Conservation (phyloP, 2,888 invertebrate species). For the Agrotis ipsilon region DNA sequence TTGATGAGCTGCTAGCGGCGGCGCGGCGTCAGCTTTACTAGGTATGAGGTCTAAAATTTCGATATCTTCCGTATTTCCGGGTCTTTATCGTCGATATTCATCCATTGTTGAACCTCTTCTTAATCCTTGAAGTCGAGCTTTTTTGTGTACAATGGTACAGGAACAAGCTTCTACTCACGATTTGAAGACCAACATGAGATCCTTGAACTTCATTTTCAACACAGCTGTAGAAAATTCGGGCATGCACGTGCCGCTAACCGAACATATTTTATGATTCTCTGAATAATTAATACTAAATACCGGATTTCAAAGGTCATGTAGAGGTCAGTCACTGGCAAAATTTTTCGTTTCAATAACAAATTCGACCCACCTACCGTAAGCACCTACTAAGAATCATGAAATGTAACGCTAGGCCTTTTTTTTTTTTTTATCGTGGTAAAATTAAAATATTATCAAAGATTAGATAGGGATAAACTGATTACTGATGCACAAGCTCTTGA, state of each 20-base stretch:
- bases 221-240: background rate
- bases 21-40: too few species aligned
- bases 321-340: conserved; percentile 8
- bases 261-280: conserved; percentile 28
- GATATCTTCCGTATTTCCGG: too few species aligned
- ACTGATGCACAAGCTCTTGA: too few species aligned
- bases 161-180: too few species aligned
- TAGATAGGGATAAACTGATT: too few species aligned
- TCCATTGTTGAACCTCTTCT: too few species aligned
- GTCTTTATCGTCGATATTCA: too few species aligned
- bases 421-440: too few species aligned
- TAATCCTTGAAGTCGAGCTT: too few species aligned
- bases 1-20: too few species aligned
- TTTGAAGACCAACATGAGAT: background rate
- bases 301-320: conserved; percentile 27
- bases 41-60: too few species aligned
- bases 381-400: conserved; percentile 7
- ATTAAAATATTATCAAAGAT: too few species aligned
- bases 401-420: background rate
- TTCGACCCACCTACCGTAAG: background rate
- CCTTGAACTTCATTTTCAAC: conserved; percentile 5
- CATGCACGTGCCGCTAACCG: background rate
- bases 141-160: background rate
- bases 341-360: background rate
- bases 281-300: conserved; percentile 25